Conservation (phyloP, 1,140 invertebrate species). For the Lysiphlebus fabarum region DNA sequence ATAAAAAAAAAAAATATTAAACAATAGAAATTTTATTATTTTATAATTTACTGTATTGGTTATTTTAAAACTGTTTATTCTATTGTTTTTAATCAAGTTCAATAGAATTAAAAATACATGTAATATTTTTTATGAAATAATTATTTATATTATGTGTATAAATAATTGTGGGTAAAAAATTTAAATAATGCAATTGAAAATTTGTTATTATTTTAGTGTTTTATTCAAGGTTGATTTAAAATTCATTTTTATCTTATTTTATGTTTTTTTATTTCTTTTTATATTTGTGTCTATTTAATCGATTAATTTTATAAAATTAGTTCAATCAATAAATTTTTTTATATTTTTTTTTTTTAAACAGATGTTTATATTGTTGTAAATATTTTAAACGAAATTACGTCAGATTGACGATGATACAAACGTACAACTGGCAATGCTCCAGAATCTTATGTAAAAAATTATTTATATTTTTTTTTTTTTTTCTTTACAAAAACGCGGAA, state of each 20-base stretch:
- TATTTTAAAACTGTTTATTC: neutral
- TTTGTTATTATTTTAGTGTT: no score
- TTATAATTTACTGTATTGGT: neutral
- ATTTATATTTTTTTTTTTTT: no score
- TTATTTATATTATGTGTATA: neutral
- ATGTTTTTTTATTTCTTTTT: no score
- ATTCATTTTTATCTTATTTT: no score
- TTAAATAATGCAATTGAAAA: conserved; percentile 1
- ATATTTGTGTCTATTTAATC: no score
- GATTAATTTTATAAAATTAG: no score
- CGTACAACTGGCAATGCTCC: conserved; percentile 10
- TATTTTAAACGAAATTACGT: conserved; percentile 19
- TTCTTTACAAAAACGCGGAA: no score
- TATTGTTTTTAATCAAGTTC: conserved; percentile 17
- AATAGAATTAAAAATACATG: neutral
- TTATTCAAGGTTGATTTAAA: no score
- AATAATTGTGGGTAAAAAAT: conserved; percentile 7
- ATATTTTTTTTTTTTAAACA: no score
- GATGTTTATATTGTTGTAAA: neutral
- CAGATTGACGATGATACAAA: conserved; percentile 5
- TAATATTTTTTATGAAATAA: no score
- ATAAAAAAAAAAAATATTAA: no score
- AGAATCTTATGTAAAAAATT: neutral
- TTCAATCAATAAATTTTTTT: no score
- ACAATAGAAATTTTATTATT: neutral